These are phyloP conservation scores for Pongo abelii DNA, from an alignment of 2,113 vertebrate genomes.

Conservation along the genomic window DNA sequence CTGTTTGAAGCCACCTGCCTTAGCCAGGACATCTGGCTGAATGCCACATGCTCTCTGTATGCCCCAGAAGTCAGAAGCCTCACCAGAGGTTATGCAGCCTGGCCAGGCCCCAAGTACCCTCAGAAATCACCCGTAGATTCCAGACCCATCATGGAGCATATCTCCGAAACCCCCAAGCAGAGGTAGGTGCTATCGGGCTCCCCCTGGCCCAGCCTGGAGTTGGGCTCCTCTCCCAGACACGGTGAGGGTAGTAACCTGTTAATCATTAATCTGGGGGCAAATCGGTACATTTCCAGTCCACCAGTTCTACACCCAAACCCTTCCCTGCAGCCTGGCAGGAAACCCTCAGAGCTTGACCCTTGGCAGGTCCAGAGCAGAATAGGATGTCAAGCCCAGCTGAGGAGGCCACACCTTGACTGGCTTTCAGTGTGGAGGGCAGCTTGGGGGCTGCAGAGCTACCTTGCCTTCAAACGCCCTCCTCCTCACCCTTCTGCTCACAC, in stretches of 20 bases:
- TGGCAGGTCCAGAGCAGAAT: background rate
- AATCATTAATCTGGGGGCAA: conserved; percentile 74
- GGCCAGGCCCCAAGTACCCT: conserved; percentile 59
- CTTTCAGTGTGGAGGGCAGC: background rate
- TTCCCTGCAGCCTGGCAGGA: conserved; percentile 59
- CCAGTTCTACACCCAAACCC: conserved; percentile 58
- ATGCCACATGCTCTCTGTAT: conserved; percentile 27
- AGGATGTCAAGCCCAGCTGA: background rate
- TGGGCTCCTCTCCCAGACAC: conserved; percentile 63
- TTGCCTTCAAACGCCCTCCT: background rate
- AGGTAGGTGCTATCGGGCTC: conserved; percentile 77
- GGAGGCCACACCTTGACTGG: background rate
- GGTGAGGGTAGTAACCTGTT: conserved; percentile 65
- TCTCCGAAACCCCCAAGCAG: conserved; percentile 62
- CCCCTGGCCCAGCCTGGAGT: conserved; percentile 34
- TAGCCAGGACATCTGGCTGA: conserved; percentile 43
- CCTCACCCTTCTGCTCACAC: background rate
- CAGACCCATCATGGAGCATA: conserved; percentile 56
- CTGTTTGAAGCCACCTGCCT: background rate
- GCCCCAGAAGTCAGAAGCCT: background rate
- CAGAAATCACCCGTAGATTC: conserved; percentile 46
- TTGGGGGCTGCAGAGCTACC: background rate
- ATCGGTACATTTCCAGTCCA: conserved; percentile 68
- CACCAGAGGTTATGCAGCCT: background rate
- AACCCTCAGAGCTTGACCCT: conserved; percentile 53